Evolutionary conservation across 2,888 invertebrate genomes (phyloP), one percentile per base, ranked within the genome.

Genomic region (Atethmia centrago): DNA sequence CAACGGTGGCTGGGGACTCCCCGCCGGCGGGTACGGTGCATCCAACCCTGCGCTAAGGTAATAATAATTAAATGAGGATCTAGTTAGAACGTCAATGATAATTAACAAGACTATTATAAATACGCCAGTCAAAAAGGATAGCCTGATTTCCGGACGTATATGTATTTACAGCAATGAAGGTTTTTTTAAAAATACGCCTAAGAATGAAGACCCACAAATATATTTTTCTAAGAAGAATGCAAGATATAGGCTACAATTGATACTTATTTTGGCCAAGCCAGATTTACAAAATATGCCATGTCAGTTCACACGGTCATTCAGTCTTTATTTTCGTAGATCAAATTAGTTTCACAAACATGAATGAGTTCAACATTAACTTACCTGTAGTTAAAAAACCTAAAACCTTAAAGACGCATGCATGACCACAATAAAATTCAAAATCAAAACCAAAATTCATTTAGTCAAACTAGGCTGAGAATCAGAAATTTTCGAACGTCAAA

Each of bases 1-100:
- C n/a, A 71, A 77, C 16, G 90, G 91, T 10, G 90, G 87, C 14
- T 92, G 92, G 92, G 86, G 80, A 0, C 66, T 88, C 0, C 92
- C 88, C 0, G 75, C 80, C 16, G 85, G 87, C 7, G 69, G 28
- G 0, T 94, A 92, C 62, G 94, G 93, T 9, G 81, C 93, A 2
- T 64, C 89, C 28, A 92, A 91, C 47, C 93, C 94, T 12, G 82
- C 66, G 2, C 61, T 87, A 61, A 86, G 78, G 88, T 89, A 84
- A 63, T 16, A 55, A 58, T 56, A 1, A 28, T 67, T n/a, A 42
- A 47, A 31, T 9, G 45, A 16, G 10, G 7, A 25, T 3, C 16
- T 25, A 14, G 45, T 68, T 31, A n/a, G 16, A 67, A 67, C 3
- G 4, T 68, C 31, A 7, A 36, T 10, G 25, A 69, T 10, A 47